A percentile compares a stretch with the other conserved stretches of the same genome.
Conservation (phyloP, 1,140 invertebrate genomes). For the Rhizoglyphus robini region DNA sequence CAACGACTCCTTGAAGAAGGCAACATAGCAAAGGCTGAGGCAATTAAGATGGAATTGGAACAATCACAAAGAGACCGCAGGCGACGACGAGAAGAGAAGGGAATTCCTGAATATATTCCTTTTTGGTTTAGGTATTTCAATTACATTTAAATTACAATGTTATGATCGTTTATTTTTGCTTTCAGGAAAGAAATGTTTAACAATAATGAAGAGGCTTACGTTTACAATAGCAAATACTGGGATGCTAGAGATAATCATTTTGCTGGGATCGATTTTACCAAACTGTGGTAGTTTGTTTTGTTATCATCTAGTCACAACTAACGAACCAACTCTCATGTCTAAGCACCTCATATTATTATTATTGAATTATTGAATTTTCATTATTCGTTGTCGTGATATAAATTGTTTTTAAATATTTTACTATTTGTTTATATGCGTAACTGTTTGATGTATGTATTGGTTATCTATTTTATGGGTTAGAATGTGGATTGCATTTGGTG, state of each 20-base stretch:
- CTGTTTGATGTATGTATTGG: too few relatives aligned
- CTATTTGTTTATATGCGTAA: too few relatives aligned
- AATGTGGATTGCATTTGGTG: neutral
- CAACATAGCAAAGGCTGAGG: slow-evolving; percentile 53
- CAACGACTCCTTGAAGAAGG: slow-evolving; percentile 54
- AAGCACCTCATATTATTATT: neutral
- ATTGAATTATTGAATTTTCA: neutral
- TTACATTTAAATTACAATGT: neutral
- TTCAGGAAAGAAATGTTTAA: slow-evolving; percentile 16
- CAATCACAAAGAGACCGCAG: slow-evolving; percentile 50
- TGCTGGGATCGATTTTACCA: slow-evolving; percentile 36
- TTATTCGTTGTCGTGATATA: too few relatives aligned
- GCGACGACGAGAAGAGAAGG: slow-evolving; percentile 44
- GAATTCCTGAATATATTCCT: slow-evolving; percentile 37
- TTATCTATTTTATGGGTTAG: too few relatives aligned
- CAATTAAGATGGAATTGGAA: slow-evolving; percentile 51
- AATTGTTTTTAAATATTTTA: too few relatives aligned
- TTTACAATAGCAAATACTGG: slow-evolving; percentile 46
- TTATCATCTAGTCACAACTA: slow-evolving; percentile 4
- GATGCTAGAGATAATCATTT: slow-evolving; percentile 41
- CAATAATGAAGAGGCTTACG: slow-evolving; percentile 44
- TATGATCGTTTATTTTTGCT: slow-evolving; percentile 2
- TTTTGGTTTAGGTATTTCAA: slow-evolving; percentile 47
- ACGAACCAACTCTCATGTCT: neutral
- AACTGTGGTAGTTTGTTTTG: slow-evolving; percentile 14